Evolutionary conservation across 2,113 vertebrate species (phyloP), one percentile per base, ranked within the genome.

Genomic region (Tamias sibiricus): DNA sequence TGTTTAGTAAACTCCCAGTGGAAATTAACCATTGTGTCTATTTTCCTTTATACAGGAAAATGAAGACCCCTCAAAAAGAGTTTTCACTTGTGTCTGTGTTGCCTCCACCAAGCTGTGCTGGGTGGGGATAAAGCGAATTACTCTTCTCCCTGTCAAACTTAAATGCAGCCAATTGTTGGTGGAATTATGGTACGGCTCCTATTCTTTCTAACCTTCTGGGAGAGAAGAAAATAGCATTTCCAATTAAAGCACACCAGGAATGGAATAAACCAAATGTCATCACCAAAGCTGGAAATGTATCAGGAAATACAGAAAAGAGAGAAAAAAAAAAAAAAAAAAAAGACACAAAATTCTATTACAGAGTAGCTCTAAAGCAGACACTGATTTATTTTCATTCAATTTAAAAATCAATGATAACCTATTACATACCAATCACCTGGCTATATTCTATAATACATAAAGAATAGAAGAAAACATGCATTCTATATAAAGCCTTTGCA

Each of bases 221-320:
- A 90, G 42, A 84, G 52, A 93, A 90, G 59, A 93, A 95, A 87
- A 83, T 4, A 64, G 47, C 44, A 68, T 69, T 91, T 95, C 49
- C 90, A 96, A n/a, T 94, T 96, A 96, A 95, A 96, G 59, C 49
- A 26, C 40, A 94, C 54, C 62, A 88, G 44, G 71, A 89, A 89
- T 87, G 28, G 87, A 71, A 49, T 94, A 93, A 91, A 71, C 40
- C 76, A 93, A 90, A 66, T 81, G 69, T 35, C 89, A 91, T 87
- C 57, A 86, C 59, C 37, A 81, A 80, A 84, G 49, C 40, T 94
- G 44, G 59, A 87, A 83, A 20, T 96, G 3, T 57, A 97, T 75
- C 47, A 76, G 40, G 14, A 86, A 71, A 93, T 22, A 16, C 24
- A 5, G 14, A 59, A 93, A 54, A 94, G 16, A 90, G 12, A 83